A percentile compares a stretch with the other conserved stretches of the same genome.
Conservation (phyloP, 2,888 invertebrate genomes). For the Andrena trimmerana region DNA sequence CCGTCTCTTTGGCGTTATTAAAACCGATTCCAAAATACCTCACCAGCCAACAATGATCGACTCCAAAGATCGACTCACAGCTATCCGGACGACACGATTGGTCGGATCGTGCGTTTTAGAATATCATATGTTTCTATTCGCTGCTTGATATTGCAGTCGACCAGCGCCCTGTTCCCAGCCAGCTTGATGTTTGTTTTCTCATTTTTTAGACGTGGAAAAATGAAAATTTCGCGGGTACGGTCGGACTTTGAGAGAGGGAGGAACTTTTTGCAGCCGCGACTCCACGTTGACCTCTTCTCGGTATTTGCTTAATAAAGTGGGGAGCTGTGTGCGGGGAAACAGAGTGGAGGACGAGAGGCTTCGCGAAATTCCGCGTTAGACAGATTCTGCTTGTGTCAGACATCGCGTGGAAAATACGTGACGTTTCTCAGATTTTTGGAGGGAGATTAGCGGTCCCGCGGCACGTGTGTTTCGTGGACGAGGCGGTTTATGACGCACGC, state of each 20-base stretch:
- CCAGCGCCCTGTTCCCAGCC: not conserved
- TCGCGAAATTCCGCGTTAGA: slow-evolving; percentile 24
- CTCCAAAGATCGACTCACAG: not conserved
- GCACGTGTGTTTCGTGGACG: not conserved
- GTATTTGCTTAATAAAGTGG: slow-evolving; percentile 32
- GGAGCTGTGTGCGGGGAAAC: slow-evolving; percentile 1
- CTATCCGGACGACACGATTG: not conserved
- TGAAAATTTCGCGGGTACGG: slow-evolving; percentile 6
- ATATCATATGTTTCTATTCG: not conserved
- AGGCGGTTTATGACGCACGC: not conserved
- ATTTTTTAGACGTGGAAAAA: not conserved
- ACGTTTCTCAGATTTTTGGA: not conserved
- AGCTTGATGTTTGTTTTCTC: not conserved
- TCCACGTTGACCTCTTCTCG: not conserved
- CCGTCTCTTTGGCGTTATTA: not conserved
- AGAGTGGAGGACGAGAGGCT: slow-evolving; percentile 12
- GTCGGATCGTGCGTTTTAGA: not conserved
- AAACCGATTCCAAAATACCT: not conserved
- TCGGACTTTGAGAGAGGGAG: not conserved
- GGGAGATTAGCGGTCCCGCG: not conserved
- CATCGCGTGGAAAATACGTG: not conserved
- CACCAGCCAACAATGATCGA: too few species aligned
- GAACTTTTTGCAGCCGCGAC: not conserved
- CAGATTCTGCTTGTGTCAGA: slow-evolving; percentile 7
- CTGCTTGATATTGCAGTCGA: not conserved